Base-by-base conservation (phyloP, 2,888 invertebrate genomes). In the Tenthredo distinguenda region DNA sequence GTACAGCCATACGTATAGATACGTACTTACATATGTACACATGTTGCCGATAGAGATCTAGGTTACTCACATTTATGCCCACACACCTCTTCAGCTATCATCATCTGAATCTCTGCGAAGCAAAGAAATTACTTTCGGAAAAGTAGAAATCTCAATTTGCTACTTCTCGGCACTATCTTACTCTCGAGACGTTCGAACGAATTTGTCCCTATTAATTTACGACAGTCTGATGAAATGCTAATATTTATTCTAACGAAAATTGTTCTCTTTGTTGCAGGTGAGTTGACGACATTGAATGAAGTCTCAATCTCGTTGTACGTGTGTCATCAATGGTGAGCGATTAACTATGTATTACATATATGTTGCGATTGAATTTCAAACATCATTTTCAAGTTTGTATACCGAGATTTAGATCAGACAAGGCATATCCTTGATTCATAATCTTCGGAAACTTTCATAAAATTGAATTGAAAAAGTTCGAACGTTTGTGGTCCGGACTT, bases 11-110 rank as follows among this genome's bases (percentile, higher is more conserved):
- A 62, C 26, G 10, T 7, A 21, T 62, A 62, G 10, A 26, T 62
- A 21, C 40, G 2, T 50, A 34, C 77, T 34, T 47, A 76, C 58
- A 58, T 10, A 18, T 26, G 6, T 34, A 79, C 34, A 43, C 15
- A 21, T 47, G n/a, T 81, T 37, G 68, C 31, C 10, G 82, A 82
- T 65, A 65, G 37, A 65, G 43, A 82, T 82, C 82, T 82, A 62
- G 82, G 82, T 82, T 65, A 82, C 65, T 43, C 40, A 65, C 82
- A 82, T 65, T 31, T 10, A 34, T 37, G 34, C 55, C 43, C 31
- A 26, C 65, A 68, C 40, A 82, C 12, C 43, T 65, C 15, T 47
- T n/a, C n/a, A 62, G 40, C 6, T 18, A 65, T 7, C 40, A 68
- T 68, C 81, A 34, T 68, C 31, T 21, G 26, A 65, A 47, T 47